Base-by-base conservation (phyloP, 2,797 vertebrate genomes). In the Lateolabrax maculatus region DNA sequence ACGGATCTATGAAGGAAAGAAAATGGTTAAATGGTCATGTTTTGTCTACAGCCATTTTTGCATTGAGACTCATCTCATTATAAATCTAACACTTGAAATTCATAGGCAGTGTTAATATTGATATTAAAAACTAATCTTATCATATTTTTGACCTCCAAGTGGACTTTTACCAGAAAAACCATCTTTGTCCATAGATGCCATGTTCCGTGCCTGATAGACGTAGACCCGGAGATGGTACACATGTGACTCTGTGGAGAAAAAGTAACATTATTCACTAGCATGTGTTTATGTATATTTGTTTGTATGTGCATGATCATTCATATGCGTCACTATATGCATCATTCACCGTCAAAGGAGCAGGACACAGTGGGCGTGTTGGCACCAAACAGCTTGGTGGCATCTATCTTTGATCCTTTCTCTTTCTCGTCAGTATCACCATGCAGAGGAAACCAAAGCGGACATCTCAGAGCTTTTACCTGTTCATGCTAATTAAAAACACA, bases 151-250 rank as follows among this genome's bases (percentile, higher is more conserved):
- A 67, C 16, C 11, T 48, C 4, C 5, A 12, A 23, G 18, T 10
- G 9, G 1, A 62, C 52, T 44, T 87, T 88, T 93, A 99, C 98
- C 98, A 89, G 98, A 99, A 92, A 99, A 99, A 84, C 98, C 99
- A 71, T 99, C 98, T 87, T 98, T 97, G 88, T 99, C 98, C 94
- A 98, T 95, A 73, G 98, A 96, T 34, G 84, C 85, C 85, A 99
- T 90, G 85, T 96, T 97, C 85, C 96, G 96, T 69, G 97, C 98
- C 89, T 99, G 98, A 90, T 99, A 98, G 84, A 99, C 9, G 0
- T 99, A 99, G 83, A 99, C 98, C 71, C 98, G 96, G 61, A 99
- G 96, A 57, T 99, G 98, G 83, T 99, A 99, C 64, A 92, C 76
- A 34, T 94, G 94, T 9, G 95, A 91, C 76, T 90, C 98, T 99